Conservation (phyloP, 1,140 invertebrate genomes). For the Drosophila tsacasi region DNA sequence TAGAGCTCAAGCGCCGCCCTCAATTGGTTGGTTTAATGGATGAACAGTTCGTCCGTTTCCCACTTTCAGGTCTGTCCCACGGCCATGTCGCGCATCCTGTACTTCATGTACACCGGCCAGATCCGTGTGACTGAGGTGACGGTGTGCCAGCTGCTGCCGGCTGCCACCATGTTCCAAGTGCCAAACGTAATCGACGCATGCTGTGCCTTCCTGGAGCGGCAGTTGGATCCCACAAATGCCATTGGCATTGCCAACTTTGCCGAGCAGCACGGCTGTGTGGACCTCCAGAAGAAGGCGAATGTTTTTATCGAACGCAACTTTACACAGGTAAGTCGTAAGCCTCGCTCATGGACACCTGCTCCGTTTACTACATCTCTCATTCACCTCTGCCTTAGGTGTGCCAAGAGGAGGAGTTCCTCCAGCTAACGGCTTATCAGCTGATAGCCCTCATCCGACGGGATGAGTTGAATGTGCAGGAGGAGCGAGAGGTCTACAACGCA, state of each 20-base stretch:
- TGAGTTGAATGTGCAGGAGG: slow-evolving; percentile 95
- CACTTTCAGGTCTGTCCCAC: slow-evolving; percentile 88
- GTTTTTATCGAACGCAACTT: slow-evolving; percentile 96
- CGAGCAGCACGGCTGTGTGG: slow-evolving; percentile 94
- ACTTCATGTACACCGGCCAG: slow-evolving; percentile 96
- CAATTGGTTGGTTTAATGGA: slow-evolving; percentile 66
- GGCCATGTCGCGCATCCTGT: slow-evolving; percentile 92
- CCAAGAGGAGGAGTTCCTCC: slow-evolving; percentile 95
- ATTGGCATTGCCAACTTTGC: slow-evolving; percentile 97
- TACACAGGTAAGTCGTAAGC: slow-evolving; percentile 88
- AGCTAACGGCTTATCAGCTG: slow-evolving; percentile 91
- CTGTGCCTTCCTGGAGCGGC: slow-evolving; percentile 94
- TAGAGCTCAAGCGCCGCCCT: slow-evolving; percentile 31
- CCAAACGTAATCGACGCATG: slow-evolving; percentile 96
- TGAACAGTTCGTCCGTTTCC: slow-evolving; percentile 64
- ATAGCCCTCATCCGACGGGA: slow-evolving; percentile 93
- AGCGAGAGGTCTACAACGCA: slow-evolving; percentile 96
- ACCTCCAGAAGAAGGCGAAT: slow-evolving; percentile 93
- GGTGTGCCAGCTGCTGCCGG: slow-evolving; percentile 95
- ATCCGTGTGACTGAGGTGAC: slow-evolving; percentile 95
- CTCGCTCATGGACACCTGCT: rapidly evolving
- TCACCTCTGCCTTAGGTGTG: slow-evolving; percentile 88
- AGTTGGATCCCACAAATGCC: slow-evolving; percentile 96
- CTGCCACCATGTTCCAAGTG: slow-evolving; percentile 97
- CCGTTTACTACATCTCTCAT: not conserved